Conservation (phyloP, 2,113 vertebrate species). For the Sphaerodactylus townsendi region DNA sequence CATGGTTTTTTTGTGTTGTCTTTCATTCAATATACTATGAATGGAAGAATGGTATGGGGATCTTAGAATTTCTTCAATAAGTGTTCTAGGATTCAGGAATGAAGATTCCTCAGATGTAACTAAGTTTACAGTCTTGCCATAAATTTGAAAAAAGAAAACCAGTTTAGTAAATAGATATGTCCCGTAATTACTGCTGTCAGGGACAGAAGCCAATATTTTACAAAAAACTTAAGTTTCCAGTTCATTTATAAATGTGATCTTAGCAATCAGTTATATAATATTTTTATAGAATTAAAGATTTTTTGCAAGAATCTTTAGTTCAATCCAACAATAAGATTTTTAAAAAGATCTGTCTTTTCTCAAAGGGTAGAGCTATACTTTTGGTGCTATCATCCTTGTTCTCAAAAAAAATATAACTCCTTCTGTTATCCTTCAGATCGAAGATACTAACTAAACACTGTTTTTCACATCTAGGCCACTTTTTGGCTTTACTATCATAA, state of each 20-base stretch:
- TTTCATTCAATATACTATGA: not conserved
- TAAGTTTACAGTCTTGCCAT: slow-evolving; percentile 51
- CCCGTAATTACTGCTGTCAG: slow-evolving; percentile 34
- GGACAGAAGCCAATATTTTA: slow-evolving; percentile 57
- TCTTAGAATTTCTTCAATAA: slow-evolving; percentile 58
- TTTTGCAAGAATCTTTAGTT: not conserved
- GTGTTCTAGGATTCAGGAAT: slow-evolving; percentile 69
- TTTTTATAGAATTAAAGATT: not conserved
- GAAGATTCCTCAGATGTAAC: slow-evolving; percentile 64
- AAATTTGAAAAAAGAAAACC: slow-evolving; percentile 48
- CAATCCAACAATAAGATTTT: not conserved
- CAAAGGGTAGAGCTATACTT: not conserved
- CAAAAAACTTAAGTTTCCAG: slow-evolving; percentile 34
- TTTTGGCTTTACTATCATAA: not conserved
- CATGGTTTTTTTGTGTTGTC: not conserved
- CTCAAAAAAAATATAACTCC: not conserved
- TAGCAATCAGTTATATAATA: slow-evolving; percentile 48
- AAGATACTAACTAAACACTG: not conserved
- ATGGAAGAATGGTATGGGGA: not conserved
- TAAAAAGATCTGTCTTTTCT: not conserved
- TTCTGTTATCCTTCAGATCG: not conserved
- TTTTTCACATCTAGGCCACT: not conserved
- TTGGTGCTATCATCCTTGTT: not conserved
- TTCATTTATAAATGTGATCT: slow-evolving; percentile 39
- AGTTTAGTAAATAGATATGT: slow-evolving; percentile 54